Conservation (phyloP, 2,888 invertebrate genomes). For the Apodemia duryi region DNA sequence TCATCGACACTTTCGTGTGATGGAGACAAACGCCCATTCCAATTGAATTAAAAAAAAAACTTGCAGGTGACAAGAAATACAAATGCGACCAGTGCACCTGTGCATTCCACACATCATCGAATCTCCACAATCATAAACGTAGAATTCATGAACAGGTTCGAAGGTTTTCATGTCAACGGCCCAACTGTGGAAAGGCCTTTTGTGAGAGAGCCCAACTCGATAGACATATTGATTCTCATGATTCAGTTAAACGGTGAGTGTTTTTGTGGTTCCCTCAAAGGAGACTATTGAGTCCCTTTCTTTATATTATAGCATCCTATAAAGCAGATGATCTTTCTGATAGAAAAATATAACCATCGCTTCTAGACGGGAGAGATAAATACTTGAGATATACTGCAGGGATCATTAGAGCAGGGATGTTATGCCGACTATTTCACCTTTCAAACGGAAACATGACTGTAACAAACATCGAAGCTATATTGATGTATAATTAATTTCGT, state of each 20-base stretch:
- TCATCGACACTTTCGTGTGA: too few relatives aligned
- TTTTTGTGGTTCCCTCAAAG: not conserved
- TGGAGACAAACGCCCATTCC: too few relatives aligned
- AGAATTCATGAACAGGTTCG: conserved; percentile 4
- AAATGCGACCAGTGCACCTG: conserved; percentile 49
- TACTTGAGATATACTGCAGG: too few relatives aligned
- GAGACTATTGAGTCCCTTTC: not conserved
- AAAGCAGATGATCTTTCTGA: not conserved
- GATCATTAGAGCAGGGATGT: too few relatives aligned
- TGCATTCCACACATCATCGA: conserved; percentile 34
- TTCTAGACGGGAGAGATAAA: too few relatives aligned
- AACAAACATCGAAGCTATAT: not conserved
- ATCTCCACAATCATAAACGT: conserved; percentile 4
- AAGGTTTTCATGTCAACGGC: conserved; percentile 7
- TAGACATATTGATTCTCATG: conserved; percentile 10
- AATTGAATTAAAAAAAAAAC: not conserved
- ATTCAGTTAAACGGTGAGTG: conserved; percentile 6
- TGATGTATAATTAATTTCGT: too few relatives aligned
- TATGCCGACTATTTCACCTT: not conserved
- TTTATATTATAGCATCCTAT: not conserved
- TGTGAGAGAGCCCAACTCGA: conserved; percentile 7
- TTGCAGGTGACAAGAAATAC: conserved; percentile 46
- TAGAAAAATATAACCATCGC: too few relatives aligned
- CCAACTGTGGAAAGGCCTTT: conserved; percentile 5
- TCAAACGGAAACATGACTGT: not conserved